Evolutionary conservation across 1,140 invertebrate species (phyloP).

Genomic region (Globodera rostochiensis): DNA sequence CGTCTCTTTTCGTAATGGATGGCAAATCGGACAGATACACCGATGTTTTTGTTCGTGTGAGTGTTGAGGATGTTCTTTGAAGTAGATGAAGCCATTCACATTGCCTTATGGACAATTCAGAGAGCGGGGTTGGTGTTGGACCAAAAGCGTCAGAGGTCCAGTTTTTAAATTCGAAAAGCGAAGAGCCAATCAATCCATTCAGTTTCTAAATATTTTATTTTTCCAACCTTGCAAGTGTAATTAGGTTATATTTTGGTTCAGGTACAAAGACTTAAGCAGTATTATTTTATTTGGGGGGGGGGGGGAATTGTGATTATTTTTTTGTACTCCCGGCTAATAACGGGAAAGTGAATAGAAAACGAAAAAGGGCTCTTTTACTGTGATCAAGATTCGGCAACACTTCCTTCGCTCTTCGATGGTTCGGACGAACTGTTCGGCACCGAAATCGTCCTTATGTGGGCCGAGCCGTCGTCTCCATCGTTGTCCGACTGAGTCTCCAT

Average conservation of each 20-base stretch:
- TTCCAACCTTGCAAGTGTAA: not conserved
- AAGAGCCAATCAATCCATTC: no score
- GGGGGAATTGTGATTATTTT: not conserved
- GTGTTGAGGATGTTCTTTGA: not conserved
- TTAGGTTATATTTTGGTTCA: not conserved
- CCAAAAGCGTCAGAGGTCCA: no score
- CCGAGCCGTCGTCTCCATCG: not conserved
- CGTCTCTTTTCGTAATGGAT: not conserved
- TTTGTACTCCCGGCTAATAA: not conserved
- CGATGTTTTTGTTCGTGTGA: not conserved
- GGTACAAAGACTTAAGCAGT: not conserved
- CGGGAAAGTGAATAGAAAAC: slow-evolving; percentile 3
- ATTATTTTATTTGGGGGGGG: not conserved
- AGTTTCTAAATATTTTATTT: not conserved
- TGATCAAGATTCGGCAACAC: not conserved
- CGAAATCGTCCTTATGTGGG: not conserved
- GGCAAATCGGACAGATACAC: not conserved
- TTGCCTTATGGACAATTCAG: not conserved
- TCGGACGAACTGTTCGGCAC: not conserved
- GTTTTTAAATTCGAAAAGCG: no score
- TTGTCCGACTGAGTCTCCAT: slow-evolving; percentile 10
- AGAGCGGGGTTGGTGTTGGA: no score
- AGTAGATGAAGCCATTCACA: not conserved
- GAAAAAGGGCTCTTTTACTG: not conserved
- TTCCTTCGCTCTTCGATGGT: not conserved